Evolutionary conservation across 2,797 vertebrate genomes (phyloP).

Genomic region (Tokudaia muenninki): DNA sequence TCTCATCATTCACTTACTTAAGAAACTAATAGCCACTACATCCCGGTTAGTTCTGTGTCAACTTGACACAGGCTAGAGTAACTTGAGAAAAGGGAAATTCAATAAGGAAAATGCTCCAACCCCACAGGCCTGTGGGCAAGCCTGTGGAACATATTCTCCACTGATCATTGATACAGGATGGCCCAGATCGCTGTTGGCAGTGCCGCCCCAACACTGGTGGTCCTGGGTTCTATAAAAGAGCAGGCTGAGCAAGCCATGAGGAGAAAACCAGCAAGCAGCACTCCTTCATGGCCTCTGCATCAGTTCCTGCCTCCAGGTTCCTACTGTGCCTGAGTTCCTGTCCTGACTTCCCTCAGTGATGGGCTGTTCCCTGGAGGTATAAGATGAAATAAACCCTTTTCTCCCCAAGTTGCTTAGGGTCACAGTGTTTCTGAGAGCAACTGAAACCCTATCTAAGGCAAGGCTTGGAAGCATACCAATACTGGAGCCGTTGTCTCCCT

Average conservation of each 20-base stretch:
- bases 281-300: background rate
- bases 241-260: background rate
- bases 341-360: background rate
- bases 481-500: background rate
- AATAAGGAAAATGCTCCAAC: background rate
- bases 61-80: background rate
- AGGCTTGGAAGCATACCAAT: background rate
- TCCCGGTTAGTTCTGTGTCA: background rate
- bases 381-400: background rate
- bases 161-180: background rate
- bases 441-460: too few relatives aligned
- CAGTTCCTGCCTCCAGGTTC: background rate
- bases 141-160: background rate
- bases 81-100: background rate
- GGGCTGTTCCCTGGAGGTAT: background rate
- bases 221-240: background rate
- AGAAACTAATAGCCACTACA: slow-evolving; percentile 59
- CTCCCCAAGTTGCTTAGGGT: background rate
- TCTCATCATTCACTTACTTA: slow-evolving; percentile 65
- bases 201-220: background rate
- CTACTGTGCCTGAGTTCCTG: background rate
- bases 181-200: too few relatives aligned
- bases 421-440: background rate
- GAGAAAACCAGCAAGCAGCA: background rate
- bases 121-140: background rate